Conservation (phyloP, 2,888 invertebrate species). For the Patella pellucida region DNA sequence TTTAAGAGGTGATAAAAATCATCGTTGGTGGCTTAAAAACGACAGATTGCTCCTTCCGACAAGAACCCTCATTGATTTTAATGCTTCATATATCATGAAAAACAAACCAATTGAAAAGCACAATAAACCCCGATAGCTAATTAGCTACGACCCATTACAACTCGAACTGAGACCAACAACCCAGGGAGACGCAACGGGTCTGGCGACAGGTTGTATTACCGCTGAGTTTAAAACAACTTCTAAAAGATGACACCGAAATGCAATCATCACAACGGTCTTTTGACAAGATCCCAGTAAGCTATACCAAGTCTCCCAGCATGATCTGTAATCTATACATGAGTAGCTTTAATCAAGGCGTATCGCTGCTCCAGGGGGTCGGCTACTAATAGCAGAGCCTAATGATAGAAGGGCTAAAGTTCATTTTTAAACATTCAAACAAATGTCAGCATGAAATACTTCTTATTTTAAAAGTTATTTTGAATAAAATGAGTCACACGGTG, state of each 20-base stretch:
- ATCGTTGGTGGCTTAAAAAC: not conserved
- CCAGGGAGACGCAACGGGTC: not conserved
- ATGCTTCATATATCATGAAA: conserved; percentile 1
- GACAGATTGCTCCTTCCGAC: not conserved
- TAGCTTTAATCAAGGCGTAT: not conserved
- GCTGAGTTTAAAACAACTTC: conserved; percentile 5
- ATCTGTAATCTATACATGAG: not conserved
- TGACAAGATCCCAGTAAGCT: not conserved
- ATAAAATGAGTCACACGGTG: not conserved
- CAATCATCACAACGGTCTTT: not conserved
- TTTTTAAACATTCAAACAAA: conserved; percentile 4
- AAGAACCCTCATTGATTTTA: not conserved
- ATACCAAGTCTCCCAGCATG: conserved; percentile 1
- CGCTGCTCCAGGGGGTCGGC: not conserved
- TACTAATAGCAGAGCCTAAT: not conserved
- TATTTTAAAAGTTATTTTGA: conserved; percentile 1
- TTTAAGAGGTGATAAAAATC: too few relatives aligned
- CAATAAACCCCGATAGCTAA: not conserved
- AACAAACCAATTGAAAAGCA: not conserved
- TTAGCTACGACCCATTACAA: conserved; percentile 3
- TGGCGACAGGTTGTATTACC: conserved; percentile 3
- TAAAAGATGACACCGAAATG: not conserved
- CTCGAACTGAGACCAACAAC: not conserved
- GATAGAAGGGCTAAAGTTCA: not conserved
- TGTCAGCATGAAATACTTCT: not conserved